Evolutionary conservation across 2,113 vertebrate species (phyloP).

Genomic region (Thamnaconus septentrionalis): DNA sequence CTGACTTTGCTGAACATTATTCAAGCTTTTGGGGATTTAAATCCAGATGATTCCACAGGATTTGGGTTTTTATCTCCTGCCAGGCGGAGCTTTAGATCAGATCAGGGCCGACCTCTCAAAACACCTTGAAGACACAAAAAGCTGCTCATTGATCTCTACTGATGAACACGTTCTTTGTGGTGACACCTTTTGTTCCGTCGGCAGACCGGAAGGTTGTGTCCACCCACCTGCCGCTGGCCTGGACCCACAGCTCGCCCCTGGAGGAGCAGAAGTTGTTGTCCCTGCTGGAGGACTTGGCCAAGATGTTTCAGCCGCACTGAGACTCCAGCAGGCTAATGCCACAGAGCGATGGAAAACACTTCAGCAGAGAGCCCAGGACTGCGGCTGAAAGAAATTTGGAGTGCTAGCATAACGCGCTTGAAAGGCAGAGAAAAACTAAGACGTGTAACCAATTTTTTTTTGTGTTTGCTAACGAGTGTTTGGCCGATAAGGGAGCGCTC

Average conservation of each 20-base stretch:
- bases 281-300: conserved; percentile 77
- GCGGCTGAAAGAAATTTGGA: neutral
- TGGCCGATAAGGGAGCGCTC: conserved; percentile 9
- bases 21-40: too few relatives aligned
- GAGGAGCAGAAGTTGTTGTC: conserved; percentile 80
- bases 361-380: neutral
- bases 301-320: conserved; percentile 77
- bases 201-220: conserved; percentile 74
- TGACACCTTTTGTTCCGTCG: conserved; percentile 10
- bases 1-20: too few relatives aligned
- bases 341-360: neutral
- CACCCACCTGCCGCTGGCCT: conserved; percentile 78
- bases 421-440: too few relatives aligned
- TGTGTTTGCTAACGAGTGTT: too few relatives aligned
- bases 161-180: neutral
- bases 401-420: neutral
- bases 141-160: neutral
- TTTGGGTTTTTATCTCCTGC: too few relatives aligned
- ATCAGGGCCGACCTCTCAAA: too few relatives aligned
- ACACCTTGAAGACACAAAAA: neutral
- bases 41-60: too few relatives aligned
- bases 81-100: too few relatives aligned
- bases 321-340: neutral
- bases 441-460: too few relatives aligned
- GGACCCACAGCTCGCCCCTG: conserved; percentile 75